Evolutionary conservation across 2,113 vertebrate genomes (phyloP).

Genomic region (Petrocephalus microphthalmus): DNA sequence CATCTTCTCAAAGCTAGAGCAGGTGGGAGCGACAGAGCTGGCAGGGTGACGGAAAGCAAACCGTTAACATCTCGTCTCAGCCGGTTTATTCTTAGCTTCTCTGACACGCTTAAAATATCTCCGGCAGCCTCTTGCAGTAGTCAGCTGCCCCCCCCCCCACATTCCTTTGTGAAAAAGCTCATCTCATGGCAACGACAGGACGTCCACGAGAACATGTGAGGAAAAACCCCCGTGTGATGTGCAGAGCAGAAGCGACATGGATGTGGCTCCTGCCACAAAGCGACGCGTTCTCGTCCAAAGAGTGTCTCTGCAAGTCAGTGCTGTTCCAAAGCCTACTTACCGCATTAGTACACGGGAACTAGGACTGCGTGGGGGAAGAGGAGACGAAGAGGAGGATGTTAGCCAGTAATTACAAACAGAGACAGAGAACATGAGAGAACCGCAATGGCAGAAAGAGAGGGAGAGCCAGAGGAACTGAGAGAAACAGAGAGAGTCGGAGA

Average conservation of each 20-base stretch:
- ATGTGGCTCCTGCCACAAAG: not conserved
- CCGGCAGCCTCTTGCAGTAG: not conserved
- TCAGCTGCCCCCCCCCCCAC: not conserved
- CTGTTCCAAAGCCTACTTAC: conserved; percentile 5
- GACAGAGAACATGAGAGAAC: not conserved
- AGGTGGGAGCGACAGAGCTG: conserved; percentile 21
- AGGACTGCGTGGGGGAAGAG: not conserved
- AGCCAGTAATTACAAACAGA: conserved; percentile 6
- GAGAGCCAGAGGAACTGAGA: not conserved
- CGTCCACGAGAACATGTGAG: not conserved
- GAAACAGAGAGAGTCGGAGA: not conserved
- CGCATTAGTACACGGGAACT: not conserved
- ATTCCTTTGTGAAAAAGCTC: not conserved
- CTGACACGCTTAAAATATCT: conserved; percentile 38
- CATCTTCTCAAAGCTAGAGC: not conserved
- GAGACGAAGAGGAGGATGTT: conserved; percentile 4
- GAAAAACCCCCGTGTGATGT: not conserved
- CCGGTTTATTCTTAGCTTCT: conserved; percentile 49
- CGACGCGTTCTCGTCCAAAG: not conserved
- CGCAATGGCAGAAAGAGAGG: not conserved
- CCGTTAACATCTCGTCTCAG: conserved; percentile 50
- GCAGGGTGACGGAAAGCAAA: conserved; percentile 30
- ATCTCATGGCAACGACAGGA: not conserved
- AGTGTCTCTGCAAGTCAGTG: not conserved
- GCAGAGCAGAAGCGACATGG: not conserved